A percentile compares a stretch with the other conserved stretches of the same genome.
phyloP scores from a whole-genome alignment of 2,888 invertebrate genomes.

The Entomobrya multifasciata region DNA sequence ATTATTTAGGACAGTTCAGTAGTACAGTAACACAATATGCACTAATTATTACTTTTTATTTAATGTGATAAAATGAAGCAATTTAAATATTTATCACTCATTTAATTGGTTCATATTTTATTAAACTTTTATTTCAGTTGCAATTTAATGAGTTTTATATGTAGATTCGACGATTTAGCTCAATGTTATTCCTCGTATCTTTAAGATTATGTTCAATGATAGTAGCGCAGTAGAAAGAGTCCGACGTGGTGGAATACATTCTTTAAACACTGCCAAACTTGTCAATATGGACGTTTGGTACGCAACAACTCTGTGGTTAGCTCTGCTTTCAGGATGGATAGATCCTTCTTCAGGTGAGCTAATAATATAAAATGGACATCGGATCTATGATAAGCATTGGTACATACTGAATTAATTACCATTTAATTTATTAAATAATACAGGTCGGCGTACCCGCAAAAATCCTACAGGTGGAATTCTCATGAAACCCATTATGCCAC shows the following conservation, averaged over 20 bases:
- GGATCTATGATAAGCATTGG: too few species aligned
- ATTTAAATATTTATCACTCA: too few species aligned
- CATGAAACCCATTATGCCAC: background rate
- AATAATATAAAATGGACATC: background rate
- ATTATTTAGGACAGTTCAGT: too few species aligned
- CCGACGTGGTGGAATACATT: background rate
- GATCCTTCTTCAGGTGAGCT: background rate
- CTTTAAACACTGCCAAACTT: background rate
- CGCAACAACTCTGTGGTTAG: slow-evolving; percentile 12
- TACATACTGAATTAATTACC: background rate
- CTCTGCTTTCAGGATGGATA: background rate
- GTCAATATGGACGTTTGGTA: slow-evolving; percentile 29
- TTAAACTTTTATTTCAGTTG: too few species aligned
- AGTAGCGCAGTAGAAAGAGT: background rate
- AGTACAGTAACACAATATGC: too few species aligned
- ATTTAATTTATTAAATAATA: too few species aligned
- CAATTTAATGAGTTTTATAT: too few species aligned
- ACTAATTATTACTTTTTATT: too few species aligned
- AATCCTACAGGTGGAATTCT: background rate
- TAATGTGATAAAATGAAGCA: too few species aligned
- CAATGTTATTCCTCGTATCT: too few species aligned
- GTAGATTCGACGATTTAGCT: too few species aligned
- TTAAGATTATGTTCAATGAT: slow-evolving; percentile 8
- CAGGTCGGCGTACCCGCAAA: background rate
- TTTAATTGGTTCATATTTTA: too few species aligned